These are phyloP conservation scores for Stegophylla sp. DNA, from an alignment of 2,888 invertebrate species.

Conservation along the genomic window DNA sequence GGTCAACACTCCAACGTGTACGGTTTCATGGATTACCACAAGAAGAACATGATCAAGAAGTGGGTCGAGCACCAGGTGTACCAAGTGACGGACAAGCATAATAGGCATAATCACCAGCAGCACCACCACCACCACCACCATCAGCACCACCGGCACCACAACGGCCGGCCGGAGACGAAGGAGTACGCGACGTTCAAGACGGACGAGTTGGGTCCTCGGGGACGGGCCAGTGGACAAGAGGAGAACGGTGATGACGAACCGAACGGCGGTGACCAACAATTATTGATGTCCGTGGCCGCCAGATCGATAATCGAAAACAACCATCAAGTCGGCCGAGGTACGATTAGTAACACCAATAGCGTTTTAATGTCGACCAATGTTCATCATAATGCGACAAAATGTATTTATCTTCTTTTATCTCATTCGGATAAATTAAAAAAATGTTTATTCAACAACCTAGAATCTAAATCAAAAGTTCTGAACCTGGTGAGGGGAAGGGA, in stretches of 20 bases:
- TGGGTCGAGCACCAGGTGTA: conserved; percentile 92
- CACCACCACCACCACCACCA: too few species aligned
- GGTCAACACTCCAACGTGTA: conserved; percentile 66
- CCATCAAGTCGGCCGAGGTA: conserved; percentile 61
- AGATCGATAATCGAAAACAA: conserved; percentile 37
- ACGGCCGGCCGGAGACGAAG: not conserved
- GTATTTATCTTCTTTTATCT: too few species aligned
- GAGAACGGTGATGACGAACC: conserved; percentile 61
- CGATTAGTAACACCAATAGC: not conserved
- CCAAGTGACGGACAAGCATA: conserved; percentile 73
- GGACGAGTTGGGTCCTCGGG: conserved; percentile 70
- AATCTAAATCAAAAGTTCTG: too few species aligned
- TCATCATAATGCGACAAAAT: too few species aligned
- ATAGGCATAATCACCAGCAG: conserved; percentile 65
- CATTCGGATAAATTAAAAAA: too few species aligned
- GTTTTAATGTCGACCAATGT: too few species aligned
- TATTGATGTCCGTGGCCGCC: conserved; percentile 52
- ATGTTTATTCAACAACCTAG: too few species aligned
- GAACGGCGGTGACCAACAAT: not conserved
- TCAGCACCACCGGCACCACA: too few species aligned
- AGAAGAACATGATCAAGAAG: conserved; percentile 89
- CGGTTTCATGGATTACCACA: conserved; percentile 90
- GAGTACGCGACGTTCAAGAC: conserved; percentile 66
- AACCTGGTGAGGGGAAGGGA: too few species aligned
- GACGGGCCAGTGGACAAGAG: conserved; percentile 62